Conservation (phyloP, 2,888 invertebrate species). For the Chrysopilus asiliformis region DNA sequence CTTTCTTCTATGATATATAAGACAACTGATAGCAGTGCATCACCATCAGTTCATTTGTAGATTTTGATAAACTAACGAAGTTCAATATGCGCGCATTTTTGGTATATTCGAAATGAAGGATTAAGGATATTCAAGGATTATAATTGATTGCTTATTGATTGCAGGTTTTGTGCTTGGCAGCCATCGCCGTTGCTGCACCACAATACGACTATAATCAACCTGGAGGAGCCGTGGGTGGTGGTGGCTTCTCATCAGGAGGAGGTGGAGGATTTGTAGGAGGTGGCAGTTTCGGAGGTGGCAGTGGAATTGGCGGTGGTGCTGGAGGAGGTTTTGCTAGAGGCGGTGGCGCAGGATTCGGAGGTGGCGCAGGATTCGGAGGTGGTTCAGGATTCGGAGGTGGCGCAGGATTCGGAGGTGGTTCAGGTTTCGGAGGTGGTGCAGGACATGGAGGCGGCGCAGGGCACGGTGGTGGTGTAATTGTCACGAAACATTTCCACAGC, state of each 20-base stretch:
- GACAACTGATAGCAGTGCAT: too few relatives aligned
- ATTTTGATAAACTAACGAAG: too few relatives aligned
- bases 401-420: too few relatives aligned
- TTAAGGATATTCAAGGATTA: too few relatives aligned
- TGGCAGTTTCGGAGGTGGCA: constrained; percentile 1
- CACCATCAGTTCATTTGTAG: too few relatives aligned
- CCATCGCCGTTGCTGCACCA: constrained; percentile 23
- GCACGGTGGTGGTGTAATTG: too few relatives aligned
- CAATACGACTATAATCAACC: constrained; percentile 26
- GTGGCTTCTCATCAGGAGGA: too few relatives aligned
- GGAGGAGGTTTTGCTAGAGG: background rate
- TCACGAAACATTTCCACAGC: constrained; percentile 13
- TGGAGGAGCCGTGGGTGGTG: too few relatives aligned
- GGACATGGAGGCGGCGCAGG: background rate
- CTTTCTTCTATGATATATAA: too few relatives aligned
- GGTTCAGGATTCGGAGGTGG: too few relatives aligned
- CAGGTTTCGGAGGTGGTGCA: background rate
- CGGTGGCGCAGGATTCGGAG: background rate
- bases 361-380: background rate
- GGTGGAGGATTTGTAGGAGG: constrained; percentile 7
- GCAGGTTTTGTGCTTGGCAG: constrained; percentile 24
- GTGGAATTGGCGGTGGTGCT: background rate
- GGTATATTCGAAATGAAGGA: too few relatives aligned
- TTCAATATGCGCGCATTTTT: too few relatives aligned
- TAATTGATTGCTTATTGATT: constrained; percentile 2